phyloP scores from a whole-genome alignment of 1,140 invertebrate genomes.

The Sycophila sp. region DNA sequence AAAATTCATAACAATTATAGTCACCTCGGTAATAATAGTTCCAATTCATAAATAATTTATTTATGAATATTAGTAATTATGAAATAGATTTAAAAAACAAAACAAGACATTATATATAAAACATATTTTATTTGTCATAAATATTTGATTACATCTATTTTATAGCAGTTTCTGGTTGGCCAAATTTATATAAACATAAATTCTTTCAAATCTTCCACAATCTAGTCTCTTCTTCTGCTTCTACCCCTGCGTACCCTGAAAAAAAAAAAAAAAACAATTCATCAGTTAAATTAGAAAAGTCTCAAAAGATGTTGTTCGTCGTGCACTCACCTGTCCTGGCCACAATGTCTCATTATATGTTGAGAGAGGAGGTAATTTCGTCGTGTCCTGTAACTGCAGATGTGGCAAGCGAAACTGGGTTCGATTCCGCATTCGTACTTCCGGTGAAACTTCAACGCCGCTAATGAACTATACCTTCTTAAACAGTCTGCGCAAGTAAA shows the following conservation, averaged over 20 bases:
- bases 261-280: neutral
- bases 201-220: too few relatives aligned
- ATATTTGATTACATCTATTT: too few relatives aligned
- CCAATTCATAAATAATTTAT: too few relatives aligned
- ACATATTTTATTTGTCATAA: neutral
- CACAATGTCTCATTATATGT: slow-evolving; percentile 47
- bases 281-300: too few relatives aligned
- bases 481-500: slow-evolving; percentile 49
- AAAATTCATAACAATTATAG: neutral
- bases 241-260: too few relatives aligned
- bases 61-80: neutral
- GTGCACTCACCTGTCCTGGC: too few relatives aligned
- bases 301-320: too few relatives aligned
- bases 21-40: too few relatives aligned
- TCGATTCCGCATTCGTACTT: slow-evolving; percentile 74
- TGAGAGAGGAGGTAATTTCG: slow-evolving; percentile 44
- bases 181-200: too few relatives aligned
- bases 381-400: slow-evolving; percentile 63
- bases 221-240: neutral
- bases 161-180: too few relatives aligned
- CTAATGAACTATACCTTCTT: slow-evolving; percentile 54
- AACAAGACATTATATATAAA: too few relatives aligned
- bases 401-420: slow-evolving; percentile 69
- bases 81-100: too few relatives aligned
- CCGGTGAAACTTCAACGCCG: slow-evolving; percentile 65